Evolutionary conservation across 2,888 invertebrate species (phyloP).

Genomic region (Apodemia duryi): DNA sequence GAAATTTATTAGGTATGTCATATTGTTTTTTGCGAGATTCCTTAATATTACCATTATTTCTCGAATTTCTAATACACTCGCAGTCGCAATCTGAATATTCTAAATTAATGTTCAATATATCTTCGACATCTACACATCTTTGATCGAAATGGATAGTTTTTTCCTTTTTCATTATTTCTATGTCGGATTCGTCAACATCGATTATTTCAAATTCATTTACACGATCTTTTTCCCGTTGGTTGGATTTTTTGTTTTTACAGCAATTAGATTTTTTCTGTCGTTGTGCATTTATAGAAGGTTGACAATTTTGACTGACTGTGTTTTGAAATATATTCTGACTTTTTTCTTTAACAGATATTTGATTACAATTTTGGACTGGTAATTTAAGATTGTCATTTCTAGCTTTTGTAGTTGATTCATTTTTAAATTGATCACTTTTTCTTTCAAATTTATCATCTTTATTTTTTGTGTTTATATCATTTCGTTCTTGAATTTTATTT

Average conservation of each 20-base stretch:
- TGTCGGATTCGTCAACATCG: not conserved
- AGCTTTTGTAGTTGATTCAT: not conserved
- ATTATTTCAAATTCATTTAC: not conserved
- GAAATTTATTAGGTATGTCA: constrained; percentile 1
- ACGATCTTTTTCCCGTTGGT: not conserved
- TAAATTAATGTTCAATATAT: constrained; percentile 9
- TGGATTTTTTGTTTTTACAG: not conserved
- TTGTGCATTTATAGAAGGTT: not conserved
- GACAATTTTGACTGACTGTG: not conserved
- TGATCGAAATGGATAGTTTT: not conserved
- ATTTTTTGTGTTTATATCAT: not conserved
- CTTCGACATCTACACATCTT: not conserved
- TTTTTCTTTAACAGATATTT: not conserved
- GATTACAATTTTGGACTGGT: not conserved
- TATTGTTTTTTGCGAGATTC: not conserved
- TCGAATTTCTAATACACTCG: constrained; percentile 5
- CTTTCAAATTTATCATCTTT: not conserved
- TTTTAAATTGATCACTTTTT: not conserved
- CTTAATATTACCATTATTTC: not conserved
- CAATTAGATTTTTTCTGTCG: not conserved
- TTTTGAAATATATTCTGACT: not conserved
- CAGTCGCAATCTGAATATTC: constrained; percentile 8
- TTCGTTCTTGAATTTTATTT: constrained; percentile 4
- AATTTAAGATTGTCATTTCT: not conserved
- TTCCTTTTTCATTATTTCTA: not conserved